phyloP scores from a whole-genome alignment of 2,113 vertebrate species.

The Numida meleagris region DNA sequence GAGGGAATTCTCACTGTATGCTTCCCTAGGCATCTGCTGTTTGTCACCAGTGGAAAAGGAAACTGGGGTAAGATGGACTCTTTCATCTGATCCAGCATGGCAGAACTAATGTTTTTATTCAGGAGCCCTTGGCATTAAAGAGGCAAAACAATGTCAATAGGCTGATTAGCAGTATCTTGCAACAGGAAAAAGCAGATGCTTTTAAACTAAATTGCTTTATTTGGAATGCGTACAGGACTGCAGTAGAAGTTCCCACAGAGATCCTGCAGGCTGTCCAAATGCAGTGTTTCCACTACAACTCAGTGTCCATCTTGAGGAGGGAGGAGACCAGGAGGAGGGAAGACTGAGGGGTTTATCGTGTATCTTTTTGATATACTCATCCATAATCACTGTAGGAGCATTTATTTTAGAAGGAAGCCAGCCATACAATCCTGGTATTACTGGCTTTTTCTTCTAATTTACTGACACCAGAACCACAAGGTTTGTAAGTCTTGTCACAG shows the following conservation, averaged over 20 bases:
- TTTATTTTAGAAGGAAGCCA: constrained; percentile 14
- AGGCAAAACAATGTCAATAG: constrained; percentile 46
- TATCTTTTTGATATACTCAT: background rate
- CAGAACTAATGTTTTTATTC: constrained; percentile 53
- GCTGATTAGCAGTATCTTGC: constrained; percentile 36
- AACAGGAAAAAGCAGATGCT: constrained; percentile 64
- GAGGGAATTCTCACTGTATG: background rate
- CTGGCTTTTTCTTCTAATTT: background rate
- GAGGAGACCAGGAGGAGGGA: background rate
- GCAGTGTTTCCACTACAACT: background rate
- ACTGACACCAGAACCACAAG: background rate
- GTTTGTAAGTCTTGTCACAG: background rate
- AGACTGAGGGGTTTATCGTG: background rate
- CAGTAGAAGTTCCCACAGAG: constrained; percentile 56
- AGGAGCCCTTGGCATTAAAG: constrained; percentile 19
- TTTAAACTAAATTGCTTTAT: constrained; percentile 55
- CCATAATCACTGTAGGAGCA: background rate
- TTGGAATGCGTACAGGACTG: constrained; percentile 48
- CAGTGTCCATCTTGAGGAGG: background rate
- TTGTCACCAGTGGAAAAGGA: background rate
- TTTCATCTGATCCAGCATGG: constrained; percentile 36
- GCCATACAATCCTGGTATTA: background rate
- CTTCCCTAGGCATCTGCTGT: constrained; percentile 32
- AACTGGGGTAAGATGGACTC: background rate
- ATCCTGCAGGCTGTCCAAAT: background rate